A percentile compares a stretch with the other conserved stretches of the same genome.
These are phyloP conservation scores for Drosophila burlai DNA, from an alignment of 1,140 invertebrate species.

Conservation along the genomic window DNA sequence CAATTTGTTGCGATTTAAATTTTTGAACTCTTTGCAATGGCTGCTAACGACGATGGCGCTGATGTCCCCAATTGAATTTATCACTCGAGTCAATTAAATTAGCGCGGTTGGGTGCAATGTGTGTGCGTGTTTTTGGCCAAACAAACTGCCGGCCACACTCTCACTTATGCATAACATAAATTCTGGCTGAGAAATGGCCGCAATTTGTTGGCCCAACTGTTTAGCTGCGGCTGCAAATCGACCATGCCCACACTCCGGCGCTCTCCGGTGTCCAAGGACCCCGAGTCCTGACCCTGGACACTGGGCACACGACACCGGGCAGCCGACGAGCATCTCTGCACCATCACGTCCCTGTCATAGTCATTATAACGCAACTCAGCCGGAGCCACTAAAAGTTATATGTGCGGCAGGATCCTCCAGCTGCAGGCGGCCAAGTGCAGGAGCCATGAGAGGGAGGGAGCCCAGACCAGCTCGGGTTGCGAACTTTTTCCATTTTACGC, in stretches of 20 bases:
- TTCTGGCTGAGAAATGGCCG: conserved; percentile 29
- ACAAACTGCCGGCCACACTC: conserved; percentile 32
- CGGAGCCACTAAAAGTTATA: conserved; percentile 63
- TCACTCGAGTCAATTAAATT: conserved; percentile 49
- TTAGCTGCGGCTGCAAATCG: conserved; percentile 13
- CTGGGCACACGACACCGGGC: not conserved
- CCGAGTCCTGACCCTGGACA: conserved; percentile 1
- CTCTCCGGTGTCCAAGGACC: conserved; percentile 6
- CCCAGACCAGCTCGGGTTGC: conserved; percentile 30
- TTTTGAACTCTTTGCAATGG: conserved; percentile 31
- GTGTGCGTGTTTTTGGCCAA: not conserved
- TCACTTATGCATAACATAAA: conserved; percentile 37
- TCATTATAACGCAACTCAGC: conserved; percentile 57
- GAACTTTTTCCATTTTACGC: conserved; percentile 81
- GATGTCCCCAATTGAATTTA: conserved; percentile 44
- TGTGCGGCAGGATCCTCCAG: conserved; percentile 39
- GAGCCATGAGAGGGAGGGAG: not conserved
- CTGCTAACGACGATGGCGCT: conserved; percentile 22
- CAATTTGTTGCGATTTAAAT: conserved; percentile 33
- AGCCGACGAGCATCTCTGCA: conserved; percentile 38
- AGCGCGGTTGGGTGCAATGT: conserved; percentile 7
- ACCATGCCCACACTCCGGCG: conserved; percentile 1
- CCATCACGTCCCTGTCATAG: conserved; percentile 63
- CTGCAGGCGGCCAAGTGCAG: conserved; percentile 9
- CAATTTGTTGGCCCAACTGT: conserved; percentile 28